These are phyloP conservation scores for Eristalis pertinax DNA, from an alignment of 2,888 invertebrate species.

Conservation along the genomic window DNA sequence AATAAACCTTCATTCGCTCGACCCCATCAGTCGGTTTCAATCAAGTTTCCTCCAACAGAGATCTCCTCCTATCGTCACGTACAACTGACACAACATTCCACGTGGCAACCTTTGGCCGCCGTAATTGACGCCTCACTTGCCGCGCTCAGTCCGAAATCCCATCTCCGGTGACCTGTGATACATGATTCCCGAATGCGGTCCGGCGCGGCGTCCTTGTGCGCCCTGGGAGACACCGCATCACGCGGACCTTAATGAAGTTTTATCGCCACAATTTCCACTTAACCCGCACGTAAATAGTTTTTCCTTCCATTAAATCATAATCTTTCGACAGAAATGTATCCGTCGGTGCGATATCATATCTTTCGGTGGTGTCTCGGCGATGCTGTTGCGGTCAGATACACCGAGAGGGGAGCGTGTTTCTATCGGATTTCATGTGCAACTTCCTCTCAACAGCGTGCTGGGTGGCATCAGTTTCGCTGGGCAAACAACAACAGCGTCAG, in stretches of 20 bases:
- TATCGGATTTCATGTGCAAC: conserved; percentile 55
- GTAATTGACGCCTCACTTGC: neutral
- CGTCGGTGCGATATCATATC: neutral
- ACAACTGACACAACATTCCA: neutral
- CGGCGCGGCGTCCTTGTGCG: too few species aligned
- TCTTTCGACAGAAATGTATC: conserved; percentile 1
- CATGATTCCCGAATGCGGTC: neutral
- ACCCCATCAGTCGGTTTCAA: too few species aligned
- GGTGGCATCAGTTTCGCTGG: conserved; percentile 46
- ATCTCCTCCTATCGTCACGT: too few species aligned
- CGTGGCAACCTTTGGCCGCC: neutral
- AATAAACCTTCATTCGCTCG: too few species aligned
- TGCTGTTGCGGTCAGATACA: conserved; percentile 35
- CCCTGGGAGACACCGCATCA: neutral
- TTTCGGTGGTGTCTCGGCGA: too few species aligned
- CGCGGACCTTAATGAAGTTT: conserved; percentile 28
- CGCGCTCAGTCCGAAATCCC: neutral
- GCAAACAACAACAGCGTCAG: conserved; percentile 19
- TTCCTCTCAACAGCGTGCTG: conserved; percentile 41
- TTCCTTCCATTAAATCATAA: conserved; percentile 26
- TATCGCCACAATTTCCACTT: conserved; percentile 20
- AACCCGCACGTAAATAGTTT: conserved; percentile 24
- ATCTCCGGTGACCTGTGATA: neutral
- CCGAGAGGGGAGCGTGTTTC: conserved; percentile 9
- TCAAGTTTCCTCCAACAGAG: too few species aligned